phyloP scores from a whole-genome alignment of 2,888 invertebrate genomes.

The Tipula lateralis region DNA sequence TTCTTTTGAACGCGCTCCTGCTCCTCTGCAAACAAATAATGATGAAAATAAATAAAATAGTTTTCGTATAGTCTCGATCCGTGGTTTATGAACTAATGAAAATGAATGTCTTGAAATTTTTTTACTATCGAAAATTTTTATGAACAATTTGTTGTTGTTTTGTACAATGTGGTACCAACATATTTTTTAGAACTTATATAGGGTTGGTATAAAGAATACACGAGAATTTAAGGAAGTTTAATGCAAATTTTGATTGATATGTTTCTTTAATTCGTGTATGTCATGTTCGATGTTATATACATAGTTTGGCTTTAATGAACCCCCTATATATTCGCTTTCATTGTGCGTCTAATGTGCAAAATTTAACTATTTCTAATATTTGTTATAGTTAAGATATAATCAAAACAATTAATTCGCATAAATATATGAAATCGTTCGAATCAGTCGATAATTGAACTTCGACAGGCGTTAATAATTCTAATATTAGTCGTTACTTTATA shows the following conservation, averaged over 20 bases:
- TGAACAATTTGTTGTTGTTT: not conserved
- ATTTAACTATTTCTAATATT: not conserved
- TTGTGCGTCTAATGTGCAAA: not conserved
- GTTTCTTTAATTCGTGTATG: not conserved
- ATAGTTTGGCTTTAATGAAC: not conserved
- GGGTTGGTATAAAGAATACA: not conserved
- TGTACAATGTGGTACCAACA: not conserved
- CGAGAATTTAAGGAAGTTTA: not conserved
- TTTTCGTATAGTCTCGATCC: not conserved
- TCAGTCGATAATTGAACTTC: not conserved
- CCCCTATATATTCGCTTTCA: not conserved
- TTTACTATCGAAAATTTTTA: not conserved
- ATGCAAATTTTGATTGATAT: not conserved
- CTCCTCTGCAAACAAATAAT: slow-evolving; percentile 82
- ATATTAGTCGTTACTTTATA: too few relatives aligned
- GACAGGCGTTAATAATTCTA: not conserved
- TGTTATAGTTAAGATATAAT: not conserved
- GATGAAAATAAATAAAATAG: slow-evolving; percentile 35
- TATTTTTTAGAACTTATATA: not conserved
- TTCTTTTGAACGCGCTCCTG: slow-evolving; percentile 99
- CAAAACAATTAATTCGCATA: not conserved
- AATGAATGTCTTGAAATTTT: not conserved
- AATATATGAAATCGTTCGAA: not conserved
- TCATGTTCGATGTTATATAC: not conserved
- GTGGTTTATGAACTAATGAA: not conserved